Conservation (phyloP, 92 coral and sea anemone genomes). For the Galaxea fascicularis region DNA sequence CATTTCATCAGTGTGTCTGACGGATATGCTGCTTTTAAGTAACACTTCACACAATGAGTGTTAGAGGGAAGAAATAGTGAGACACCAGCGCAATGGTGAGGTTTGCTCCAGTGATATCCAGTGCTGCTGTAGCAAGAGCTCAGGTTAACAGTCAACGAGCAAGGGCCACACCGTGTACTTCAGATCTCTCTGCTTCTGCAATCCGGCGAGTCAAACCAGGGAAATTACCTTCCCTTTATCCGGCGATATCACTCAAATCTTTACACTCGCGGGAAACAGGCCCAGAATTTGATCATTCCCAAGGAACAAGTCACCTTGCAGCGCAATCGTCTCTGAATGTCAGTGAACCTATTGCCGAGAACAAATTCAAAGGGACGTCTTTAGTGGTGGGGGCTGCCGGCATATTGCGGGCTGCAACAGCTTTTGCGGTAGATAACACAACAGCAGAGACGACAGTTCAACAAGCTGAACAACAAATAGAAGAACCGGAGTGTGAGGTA, state of each 20-base stretch:
- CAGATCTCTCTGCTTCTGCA: slow-evolving; percentile 46
- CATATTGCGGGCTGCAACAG: slow-evolving; percentile 80
- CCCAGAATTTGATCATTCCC: slow-evolving; percentile 4
- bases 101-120: slow-evolving; percentile 65
- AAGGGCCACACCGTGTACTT: slow-evolving; percentile 32
- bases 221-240: slow-evolving; percentile 79
- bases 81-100: slow-evolving; percentile 51
- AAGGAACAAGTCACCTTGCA: background rate
- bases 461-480: slow-evolving; percentile 76
- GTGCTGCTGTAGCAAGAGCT: slow-evolving; percentile 55
- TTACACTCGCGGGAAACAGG: slow-evolving; percentile 39
- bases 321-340: background rate
- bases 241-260: slow-evolving; percentile 76
- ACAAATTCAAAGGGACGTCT: slow-evolving; percentile 75
- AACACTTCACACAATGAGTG: background rate
- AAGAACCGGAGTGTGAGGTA: slow-evolving; percentile 82
- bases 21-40: background rate
- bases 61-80: background rate
- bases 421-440: slow-evolving; percentile 78
- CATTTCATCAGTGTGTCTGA: background rate
- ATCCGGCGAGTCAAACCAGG: slow-evolving; percentile 65
- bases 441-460: slow-evolving; percentile 70
- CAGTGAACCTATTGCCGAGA: background rate
- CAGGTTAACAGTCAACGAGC: slow-evolving; percentile 58
- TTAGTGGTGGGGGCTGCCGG: slow-evolving; percentile 79